phyloP scores from a whole-genome alignment of 2,113 vertebrate genomes.

The Leptobrachium leishanense region DNA sequence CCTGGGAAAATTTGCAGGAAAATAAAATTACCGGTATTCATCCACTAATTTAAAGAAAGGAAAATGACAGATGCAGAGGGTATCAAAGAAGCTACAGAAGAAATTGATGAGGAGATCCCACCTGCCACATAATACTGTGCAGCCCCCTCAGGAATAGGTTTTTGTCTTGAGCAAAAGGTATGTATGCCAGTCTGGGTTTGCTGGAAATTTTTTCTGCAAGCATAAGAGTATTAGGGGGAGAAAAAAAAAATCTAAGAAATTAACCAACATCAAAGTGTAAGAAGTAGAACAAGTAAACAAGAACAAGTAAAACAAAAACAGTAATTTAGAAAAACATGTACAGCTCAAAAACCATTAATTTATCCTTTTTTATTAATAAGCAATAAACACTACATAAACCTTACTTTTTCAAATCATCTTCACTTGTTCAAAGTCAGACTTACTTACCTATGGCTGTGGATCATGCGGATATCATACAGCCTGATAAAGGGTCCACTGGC shows the following conservation, averaged over 20 bases:
- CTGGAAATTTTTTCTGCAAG: constrained; percentile 84
- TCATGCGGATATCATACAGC: constrained; percentile 98
- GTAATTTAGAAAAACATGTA: too few relatives aligned
- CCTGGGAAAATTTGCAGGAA: constrained; percentile 63
- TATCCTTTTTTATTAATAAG: too few relatives aligned
- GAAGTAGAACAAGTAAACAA: too few relatives aligned
- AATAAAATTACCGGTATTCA: neutral
- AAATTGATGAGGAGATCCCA: constrained; percentile 52
- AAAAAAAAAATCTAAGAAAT: too few relatives aligned
- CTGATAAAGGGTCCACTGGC: constrained; percentile 94
- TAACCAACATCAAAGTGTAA: too few relatives aligned
- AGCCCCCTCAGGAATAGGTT: constrained; percentile 89
- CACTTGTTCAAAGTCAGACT: neutral
- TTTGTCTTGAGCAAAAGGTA: constrained; percentile 90
- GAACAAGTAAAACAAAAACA: too few relatives aligned
- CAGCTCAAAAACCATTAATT: too few relatives aligned
- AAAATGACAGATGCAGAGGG: neutral
- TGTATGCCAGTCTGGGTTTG: constrained; percentile 84
- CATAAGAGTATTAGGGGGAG: constrained; percentile 25
- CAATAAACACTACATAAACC: too few relatives aligned
- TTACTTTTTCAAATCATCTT: too few relatives aligned
- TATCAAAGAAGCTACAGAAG: neutral
- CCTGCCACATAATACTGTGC: constrained; percentile 98
- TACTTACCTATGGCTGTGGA: constrained; percentile 91
- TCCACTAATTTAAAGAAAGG: neutral